These are phyloP conservation scores for Leptinotarsa juncta DNA, from an alignment of 2,888 invertebrate species.

Conservation along the genomic window DNA sequence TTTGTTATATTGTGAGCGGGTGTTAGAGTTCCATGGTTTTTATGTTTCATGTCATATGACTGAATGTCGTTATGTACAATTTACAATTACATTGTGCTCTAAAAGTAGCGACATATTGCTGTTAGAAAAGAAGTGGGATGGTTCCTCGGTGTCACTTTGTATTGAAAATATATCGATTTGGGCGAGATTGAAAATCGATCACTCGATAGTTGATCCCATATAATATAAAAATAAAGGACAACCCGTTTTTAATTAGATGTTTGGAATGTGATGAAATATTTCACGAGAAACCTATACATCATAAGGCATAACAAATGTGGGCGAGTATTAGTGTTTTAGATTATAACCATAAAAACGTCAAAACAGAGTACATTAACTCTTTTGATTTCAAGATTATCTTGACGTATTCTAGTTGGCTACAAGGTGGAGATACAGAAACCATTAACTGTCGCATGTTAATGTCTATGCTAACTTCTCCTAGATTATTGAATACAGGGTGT, in stretches of 20 bases:
- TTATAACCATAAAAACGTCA: conserved; percentile 26
- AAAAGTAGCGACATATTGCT: not conserved
- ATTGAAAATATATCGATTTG: not conserved
- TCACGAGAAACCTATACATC: conserved; percentile 13
- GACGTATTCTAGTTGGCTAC: not conserved
- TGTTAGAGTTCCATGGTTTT: too few species aligned
- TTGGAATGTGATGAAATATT: conserved; percentile 19
- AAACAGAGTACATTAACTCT: conserved; percentile 17
- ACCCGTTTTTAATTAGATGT: conserved; percentile 4
- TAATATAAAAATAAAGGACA: conserved; percentile 6
- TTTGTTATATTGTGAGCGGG: too few species aligned
- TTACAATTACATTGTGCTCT: not conserved
- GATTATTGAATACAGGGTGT: too few species aligned
- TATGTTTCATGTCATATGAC: too few species aligned
- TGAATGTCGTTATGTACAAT: too few species aligned
- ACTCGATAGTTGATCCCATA: not conserved
- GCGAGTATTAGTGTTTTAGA: conserved; percentile 21
- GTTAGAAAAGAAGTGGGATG: not conserved
- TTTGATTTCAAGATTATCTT: conserved; percentile 15
- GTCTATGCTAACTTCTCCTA: too few species aligned
- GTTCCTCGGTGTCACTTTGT: not conserved
- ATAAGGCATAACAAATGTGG: conserved; percentile 19
- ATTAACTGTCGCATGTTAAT: not conserved
- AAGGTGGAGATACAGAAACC: not conserved
- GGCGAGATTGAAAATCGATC: not conserved